Evolutionary conservation across 2,888 invertebrate species (phyloP).

Genomic region (Scelioninae gen. 2): DNA sequence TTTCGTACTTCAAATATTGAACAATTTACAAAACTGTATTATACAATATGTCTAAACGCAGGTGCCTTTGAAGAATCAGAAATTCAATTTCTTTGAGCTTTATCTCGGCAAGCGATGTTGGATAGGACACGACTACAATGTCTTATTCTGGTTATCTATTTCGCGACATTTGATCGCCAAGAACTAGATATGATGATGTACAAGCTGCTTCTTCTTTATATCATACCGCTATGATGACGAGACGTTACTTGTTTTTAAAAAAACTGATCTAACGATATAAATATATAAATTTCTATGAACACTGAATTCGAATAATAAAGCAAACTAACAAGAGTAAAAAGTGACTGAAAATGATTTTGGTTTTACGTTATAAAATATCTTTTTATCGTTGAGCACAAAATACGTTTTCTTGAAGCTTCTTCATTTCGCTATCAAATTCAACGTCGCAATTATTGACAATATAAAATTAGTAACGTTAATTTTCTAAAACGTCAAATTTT

Average conservation of each 20-base stretch:
- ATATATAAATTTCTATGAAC: constrained; percentile 34
- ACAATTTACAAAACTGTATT: constrained; percentile 37
- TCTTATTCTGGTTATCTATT: constrained; percentile 7
- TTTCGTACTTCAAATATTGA: constrained; percentile 12
- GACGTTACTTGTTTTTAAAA: constrained; percentile 7
- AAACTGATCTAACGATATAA: constrained; percentile 34
- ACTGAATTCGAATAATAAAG: constrained; percentile 5
- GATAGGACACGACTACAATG: constrained; percentile 7
- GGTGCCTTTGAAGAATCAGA: neutral
- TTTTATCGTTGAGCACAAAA: constrained; percentile 21
- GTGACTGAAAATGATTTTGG: constrained; percentile 32
- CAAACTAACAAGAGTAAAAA: constrained; percentile 3
- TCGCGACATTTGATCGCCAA: constrained; percentile 24
- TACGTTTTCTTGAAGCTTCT: neutral
- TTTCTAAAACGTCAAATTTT: constrained; percentile 1
- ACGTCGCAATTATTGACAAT: constrained; percentile 11
- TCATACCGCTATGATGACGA: constrained; percentile 2
- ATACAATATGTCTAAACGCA: constrained; percentile 20
- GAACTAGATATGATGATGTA: too few species aligned
- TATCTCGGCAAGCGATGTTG: constrained; percentile 11
- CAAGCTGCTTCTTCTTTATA: too few species aligned
- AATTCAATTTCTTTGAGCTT: constrained; percentile 9
- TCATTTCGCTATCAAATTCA: constrained; percentile 25
- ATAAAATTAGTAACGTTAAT: constrained; percentile 19
- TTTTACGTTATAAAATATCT: constrained; percentile 19